Percentiles rank a stretch among this genome's conserved stretches.
These are phyloP conservation scores for Ceyx melanurus DNA, from an alignment of 2,113 vertebrate genomes.

Conservation along the genomic window DNA sequence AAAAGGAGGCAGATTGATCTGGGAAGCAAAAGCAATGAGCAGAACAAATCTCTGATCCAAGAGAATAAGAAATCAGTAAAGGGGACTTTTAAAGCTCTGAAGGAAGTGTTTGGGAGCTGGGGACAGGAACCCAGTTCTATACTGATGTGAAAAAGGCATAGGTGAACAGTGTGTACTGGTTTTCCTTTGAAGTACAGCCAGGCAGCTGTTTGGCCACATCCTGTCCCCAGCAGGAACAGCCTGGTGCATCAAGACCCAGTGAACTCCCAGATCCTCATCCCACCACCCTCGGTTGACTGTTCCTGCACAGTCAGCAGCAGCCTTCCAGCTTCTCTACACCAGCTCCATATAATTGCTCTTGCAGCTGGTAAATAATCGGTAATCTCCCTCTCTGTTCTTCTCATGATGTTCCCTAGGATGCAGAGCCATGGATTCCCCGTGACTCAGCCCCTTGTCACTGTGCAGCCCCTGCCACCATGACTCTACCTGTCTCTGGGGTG, in stretches of 20 bases:
- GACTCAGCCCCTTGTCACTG: not conserved
- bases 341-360: not conserved
- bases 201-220: rapidly evolving
- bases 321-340: not conserved
- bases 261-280: not conserved
- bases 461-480: not conserved
- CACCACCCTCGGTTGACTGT: not conserved
- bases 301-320: not conserved
- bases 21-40: not conserved
- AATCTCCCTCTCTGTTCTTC: not conserved
- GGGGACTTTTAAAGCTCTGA: not conserved
- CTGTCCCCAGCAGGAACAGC: rapidly evolving
- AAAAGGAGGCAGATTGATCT: not conserved
- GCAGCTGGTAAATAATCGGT: constrained; percentile 17
- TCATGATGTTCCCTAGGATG: not conserved
- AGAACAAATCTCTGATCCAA: not conserved
- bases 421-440: not conserved
- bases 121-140: not conserved
- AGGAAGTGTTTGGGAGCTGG: not conserved
- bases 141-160: not conserved
- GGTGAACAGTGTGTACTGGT: not conserved
- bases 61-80: not conserved
- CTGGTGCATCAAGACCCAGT: rapidly evolving
- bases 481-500: not conserved
- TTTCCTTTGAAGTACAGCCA: rapidly evolving